These are phyloP conservation scores for Diadegma fenestrale DNA, from an alignment of 2,888 invertebrate genomes.

Conservation along the genomic window DNA sequence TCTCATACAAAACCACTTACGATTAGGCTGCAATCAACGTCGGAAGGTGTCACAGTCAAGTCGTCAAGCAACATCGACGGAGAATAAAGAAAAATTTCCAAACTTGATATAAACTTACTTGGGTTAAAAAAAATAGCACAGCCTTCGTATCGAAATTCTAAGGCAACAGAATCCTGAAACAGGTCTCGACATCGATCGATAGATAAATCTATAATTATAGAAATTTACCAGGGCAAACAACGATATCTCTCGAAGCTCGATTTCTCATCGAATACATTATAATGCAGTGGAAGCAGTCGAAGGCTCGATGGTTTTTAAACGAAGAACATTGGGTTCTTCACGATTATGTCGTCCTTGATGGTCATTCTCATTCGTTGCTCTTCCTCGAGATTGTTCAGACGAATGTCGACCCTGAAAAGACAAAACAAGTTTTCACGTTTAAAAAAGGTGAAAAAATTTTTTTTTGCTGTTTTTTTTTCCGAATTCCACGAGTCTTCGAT, in stretches of 20 bases:
- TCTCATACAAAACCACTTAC: neutral
- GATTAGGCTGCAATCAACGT: neutral
- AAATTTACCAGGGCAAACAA: neutral
- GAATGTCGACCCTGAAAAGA: conserved; percentile 85
- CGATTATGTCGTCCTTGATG: conserved; percentile 85
- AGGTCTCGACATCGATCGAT: neutral
- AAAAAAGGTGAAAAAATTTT: neutral
- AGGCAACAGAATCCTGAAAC: neutral
- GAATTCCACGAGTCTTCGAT: neutral
- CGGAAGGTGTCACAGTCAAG: neutral
- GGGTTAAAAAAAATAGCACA: neutral
- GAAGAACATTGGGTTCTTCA: conserved; percentile 89
- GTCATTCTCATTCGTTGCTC: conserved; percentile 86
- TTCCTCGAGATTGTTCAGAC: conserved; percentile 85
- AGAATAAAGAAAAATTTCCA: neutral
- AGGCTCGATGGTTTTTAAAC: conserved; percentile 85
- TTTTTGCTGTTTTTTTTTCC: too few species aligned
- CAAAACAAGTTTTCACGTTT: conserved; percentile 23
- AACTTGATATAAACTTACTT: neutral
- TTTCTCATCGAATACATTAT: conserved; percentile 28
- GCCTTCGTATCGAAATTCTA: neutral
- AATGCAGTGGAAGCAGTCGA: conserved; percentile 17
- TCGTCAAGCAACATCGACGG: neutral
- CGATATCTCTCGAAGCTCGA: conserved; percentile 11
- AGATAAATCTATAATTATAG: neutral